Base-by-base conservation (phyloP, 2,888 invertebrate genomes). In the Cistogaster globosa region DNA sequence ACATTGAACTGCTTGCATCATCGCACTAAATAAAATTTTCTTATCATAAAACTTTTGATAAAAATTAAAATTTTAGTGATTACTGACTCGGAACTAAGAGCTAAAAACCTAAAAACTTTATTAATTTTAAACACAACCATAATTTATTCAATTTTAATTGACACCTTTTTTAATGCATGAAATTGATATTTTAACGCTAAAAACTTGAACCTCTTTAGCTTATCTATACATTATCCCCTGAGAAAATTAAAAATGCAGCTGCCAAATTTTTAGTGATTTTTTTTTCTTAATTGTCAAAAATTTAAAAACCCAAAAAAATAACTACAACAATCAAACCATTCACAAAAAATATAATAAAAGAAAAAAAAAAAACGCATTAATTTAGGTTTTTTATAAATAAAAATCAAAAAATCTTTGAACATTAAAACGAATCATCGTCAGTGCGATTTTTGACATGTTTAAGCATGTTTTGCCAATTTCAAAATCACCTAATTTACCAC, bases 391-490 rank as follows among this genome's bases (percentile, higher is more conserved):
- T 5, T 32, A 32, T 22, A 16, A 38, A 62, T 42, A 45, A 11
- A 36, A 48, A 36, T n/a, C 14, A 65, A 62, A 16, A 14, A 65
- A 63, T 62, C 32, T 36, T 48, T 48, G 42, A 81, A 71, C 38
- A 55, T 62, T 67, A 36, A 76, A 86, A 83, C 55, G 80, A 74
- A 83, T 79, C 75, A 77, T 74, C 86, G 71, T 68, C 58, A 67
- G 83, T 81, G 81, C 72, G 86, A 85, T 84, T 87, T 84, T 83
- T 84, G 87, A 84, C 88, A 84, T 82, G 86, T 87, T 86, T 82
- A 83, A 88, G 88, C 88, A 89, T 89, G 89, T 91, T 90, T 90
- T 88, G 90, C 89, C 90, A 90, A 90, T 90, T 90, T 90, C 88
- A 90, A 89, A 89, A 90, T 90, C 90, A 89, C 89, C 91, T 90